Evolutionary conservation across 1,140 invertebrate species (phyloP), one percentile per base, ranked within the genome.

Genomic region (Triops cancriformis): DNA sequence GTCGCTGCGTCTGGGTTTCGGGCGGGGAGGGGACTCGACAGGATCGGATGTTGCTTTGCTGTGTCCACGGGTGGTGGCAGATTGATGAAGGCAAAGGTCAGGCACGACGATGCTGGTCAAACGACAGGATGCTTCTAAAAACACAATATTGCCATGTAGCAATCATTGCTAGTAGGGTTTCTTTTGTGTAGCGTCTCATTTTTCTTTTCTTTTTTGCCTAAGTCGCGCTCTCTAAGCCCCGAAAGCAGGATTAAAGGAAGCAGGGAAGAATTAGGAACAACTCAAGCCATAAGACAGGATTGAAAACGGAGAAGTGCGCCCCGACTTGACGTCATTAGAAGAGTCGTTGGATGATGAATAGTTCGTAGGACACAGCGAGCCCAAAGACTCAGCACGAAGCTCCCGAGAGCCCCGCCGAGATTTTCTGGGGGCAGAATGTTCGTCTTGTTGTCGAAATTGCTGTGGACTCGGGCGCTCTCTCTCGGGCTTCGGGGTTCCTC

Each of bases 31-130:
- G 51, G 6, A 64, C 31, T 4, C 6, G 51, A 14, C 14, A 64
- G 14, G 51, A 64, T 64, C 51, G 51, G 51, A 0, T 64, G 51
- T 64, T 64, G 6, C 51, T 23, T 64, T 18, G 18, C 23, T 64
- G 31, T 37, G 31, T 37, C 31, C 31, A 6, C 51, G 18, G 51
- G 18, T 64, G 51, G 51, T 64, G 51, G 51, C 51, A 14, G 51
- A 64, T 64, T 64, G 51, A 64, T 64, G 51, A 64, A 64, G n/a
- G n/a, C 51, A 23, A n/a, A 64, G 51, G 51, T 64, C 51, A 64
- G 51, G 23, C 10, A 64, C 23, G 51, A 64, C 51, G 11, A 23
- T 9, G 23, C 51, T 64, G 9, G n/a, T 64, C 51, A 64, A 37
- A 64, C 10, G 51, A 64, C 51, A n/a, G 4, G 51, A 64, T 64